Evolutionary conservation across 2,113 vertebrate genomes (phyloP).

Genomic region (Gambusia holbrooki): DNA sequence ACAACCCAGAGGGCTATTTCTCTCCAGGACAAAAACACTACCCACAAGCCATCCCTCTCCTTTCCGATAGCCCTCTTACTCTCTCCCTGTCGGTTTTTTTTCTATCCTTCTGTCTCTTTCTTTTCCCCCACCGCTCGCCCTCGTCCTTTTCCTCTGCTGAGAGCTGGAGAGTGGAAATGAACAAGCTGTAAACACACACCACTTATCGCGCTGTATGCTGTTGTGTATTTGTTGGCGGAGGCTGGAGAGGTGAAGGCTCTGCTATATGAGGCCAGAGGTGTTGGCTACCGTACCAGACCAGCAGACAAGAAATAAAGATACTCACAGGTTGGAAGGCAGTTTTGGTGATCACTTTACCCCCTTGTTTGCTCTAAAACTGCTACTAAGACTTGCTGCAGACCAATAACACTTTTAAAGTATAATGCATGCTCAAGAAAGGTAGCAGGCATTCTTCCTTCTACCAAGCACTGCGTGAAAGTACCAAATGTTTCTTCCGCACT

Average conservation of each 20-base stretch:
- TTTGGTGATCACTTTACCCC: slow-evolving; percentile 36
- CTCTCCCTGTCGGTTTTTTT: slow-evolving; percentile 66
- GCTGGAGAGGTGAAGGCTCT: slow-evolving; percentile 56
- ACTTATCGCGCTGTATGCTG: slow-evolving; percentile 80
- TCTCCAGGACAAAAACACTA: slow-evolving; percentile 87
- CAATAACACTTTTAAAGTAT: slow-evolving; percentile 14
- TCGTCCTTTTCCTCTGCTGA: slow-evolving; percentile 79
- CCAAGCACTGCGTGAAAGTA: neutral
- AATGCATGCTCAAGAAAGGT: slow-evolving; percentile 19
- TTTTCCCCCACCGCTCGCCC: slow-evolving; percentile 61
- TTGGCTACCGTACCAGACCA: slow-evolving; percentile 52
- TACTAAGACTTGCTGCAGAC: slow-evolving; percentile 26
- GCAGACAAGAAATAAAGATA: slow-evolving; percentile 65
- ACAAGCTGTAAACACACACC: slow-evolving; percentile 87
- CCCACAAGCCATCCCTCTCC: slow-evolving; percentile 78
- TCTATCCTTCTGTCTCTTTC: slow-evolving; percentile 63
- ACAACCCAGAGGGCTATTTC: slow-evolving; percentile 87
- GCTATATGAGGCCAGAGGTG: slow-evolving; percentile 65
- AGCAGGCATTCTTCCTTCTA: neutral
- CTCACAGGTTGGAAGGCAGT: slow-evolving; percentile 63
- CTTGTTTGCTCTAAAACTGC: slow-evolving; percentile 40
- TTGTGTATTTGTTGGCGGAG: slow-evolving; percentile 70
- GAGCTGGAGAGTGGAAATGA: slow-evolving; percentile 88
- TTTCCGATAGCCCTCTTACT: slow-evolving; percentile 78
- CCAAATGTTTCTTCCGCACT: neutral